These are phyloP conservation scores for Agelaius phoeniceus DNA, from an alignment of 2,113 vertebrate species.

Conservation along the genomic window DNA sequence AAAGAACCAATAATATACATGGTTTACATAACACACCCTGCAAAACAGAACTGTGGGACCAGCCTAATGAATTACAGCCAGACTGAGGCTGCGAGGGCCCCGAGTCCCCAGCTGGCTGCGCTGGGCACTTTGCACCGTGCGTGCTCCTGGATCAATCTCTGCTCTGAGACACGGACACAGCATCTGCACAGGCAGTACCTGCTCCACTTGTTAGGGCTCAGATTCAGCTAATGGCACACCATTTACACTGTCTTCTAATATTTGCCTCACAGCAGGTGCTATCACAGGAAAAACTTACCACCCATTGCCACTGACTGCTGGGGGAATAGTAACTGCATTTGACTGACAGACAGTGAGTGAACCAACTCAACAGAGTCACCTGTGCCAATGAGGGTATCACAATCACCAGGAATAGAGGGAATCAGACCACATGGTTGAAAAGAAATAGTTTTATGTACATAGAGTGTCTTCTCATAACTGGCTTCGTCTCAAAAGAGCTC, in stretches of 20 bases:
- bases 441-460: neutral
- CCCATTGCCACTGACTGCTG: neutral
- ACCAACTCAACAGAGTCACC: neutral
- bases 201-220: neutral
- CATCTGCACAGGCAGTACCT: neutral
- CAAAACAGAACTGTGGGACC: neutral
- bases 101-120: accelerated
- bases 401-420: neutral
- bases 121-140: accelerated
- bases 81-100: neutral
- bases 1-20: neutral
- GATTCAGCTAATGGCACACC: neutral
- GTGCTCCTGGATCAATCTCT: accelerated
- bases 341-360: neutral
- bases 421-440: neutral
- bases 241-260: neutral
- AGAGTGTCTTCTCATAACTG: neutral
- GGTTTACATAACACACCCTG: neutral
- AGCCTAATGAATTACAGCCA: neutral
- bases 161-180: neutral
- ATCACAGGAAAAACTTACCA: neutral
- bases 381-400: neutral
- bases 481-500: neutral
- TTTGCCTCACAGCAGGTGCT: neutral
- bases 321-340: neutral